Percentiles rank a stretch among this genome's conserved stretches.
Conservation (phyloP, 2,797 vertebrate genomes). For the Cichlasoma orientale region DNA sequence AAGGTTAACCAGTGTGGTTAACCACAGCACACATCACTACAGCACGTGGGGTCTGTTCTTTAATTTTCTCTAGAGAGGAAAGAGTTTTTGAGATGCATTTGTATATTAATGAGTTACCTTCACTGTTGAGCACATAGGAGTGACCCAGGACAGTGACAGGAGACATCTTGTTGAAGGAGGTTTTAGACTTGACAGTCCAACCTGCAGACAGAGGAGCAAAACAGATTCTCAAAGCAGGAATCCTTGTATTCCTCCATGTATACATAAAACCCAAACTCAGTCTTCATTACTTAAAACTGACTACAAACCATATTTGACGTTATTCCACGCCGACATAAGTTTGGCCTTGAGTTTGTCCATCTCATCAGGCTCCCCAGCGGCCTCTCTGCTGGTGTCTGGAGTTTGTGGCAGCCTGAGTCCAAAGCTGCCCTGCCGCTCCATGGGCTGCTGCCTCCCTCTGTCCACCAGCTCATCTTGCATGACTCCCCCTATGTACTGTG, state of each 20-base stretch:
- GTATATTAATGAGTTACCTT: slow-evolving; percentile 75
- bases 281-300: not conserved
- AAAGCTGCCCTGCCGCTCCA: slow-evolving; percentile 67
- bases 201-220: slow-evolving; percentile 70
- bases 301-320: slow-evolving; percentile 90
- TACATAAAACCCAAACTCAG: not conserved
- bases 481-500: slow-evolving; percentile 81
- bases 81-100: not conserved
- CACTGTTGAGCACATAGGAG: slow-evolving; percentile 83
- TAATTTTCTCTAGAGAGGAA: not conserved
- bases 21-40: slow-evolving; percentile 15
- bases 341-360: slow-evolving; percentile 92
- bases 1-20: not conserved
- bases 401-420: slow-evolving; percentile 41
- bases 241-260: not conserved
- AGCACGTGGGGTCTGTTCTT: slow-evolving; percentile 2
- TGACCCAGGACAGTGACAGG: slow-evolving; percentile 86
- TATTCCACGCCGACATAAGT: slow-evolving; percentile 91
- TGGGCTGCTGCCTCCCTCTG: slow-evolving; percentile 42
- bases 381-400: slow-evolving; percentile 55
- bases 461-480: slow-evolving; percentile 78
- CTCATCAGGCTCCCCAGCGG: slow-evolving; percentile 83
- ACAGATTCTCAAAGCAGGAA: not conserved
- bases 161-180: slow-evolving; percentile 88
- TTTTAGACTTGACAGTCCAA: slow-evolving; percentile 91